Evolutionary conservation across 1,140 invertebrate genomes (phyloP).

Genomic region (Drosophila mayri): DNA sequence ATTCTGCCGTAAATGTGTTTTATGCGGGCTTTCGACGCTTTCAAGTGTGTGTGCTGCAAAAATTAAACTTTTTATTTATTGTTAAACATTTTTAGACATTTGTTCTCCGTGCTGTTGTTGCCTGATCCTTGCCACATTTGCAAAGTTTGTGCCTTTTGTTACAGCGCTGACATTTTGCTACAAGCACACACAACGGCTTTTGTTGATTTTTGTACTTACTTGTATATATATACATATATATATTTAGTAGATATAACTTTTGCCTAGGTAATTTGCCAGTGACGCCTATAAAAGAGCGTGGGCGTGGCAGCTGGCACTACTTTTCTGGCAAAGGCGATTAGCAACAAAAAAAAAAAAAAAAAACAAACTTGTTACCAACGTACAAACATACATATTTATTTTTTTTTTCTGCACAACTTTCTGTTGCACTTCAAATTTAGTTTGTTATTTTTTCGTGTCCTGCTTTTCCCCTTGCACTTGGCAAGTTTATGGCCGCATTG

Average conservation of each 20-base stretch:
- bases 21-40: conserved; percentile 4
- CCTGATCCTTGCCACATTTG: conserved; percentile 23
- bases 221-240: not conserved
- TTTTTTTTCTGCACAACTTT: conserved; percentile 40
- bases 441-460: conserved; percentile 30
- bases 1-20: not conserved
- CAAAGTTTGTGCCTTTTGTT: conserved; percentile 64
- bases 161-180: conserved; percentile 45
- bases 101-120: conserved; percentile 11
- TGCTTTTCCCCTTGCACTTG: conserved; percentile 57
- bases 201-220: conserved; percentile 51
- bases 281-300: conserved; percentile 32
- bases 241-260: conserved; percentile 48
- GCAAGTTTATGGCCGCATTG: conserved; percentile 56
- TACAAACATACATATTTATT: not conserved
- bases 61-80: conserved; percentile 45
- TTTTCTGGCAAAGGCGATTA: conserved; percentile 29
- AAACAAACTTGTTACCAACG: conserved; percentile 35
- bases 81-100: conserved; percentile 49
- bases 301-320: conserved; percentile 7
- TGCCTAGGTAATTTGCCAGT: conserved; percentile 65
- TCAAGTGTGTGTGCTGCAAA: conserved; percentile 19
- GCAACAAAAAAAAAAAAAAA: conserved; percentile 21
- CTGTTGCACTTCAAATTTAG: conserved; percentile 46
- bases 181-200: conserved; percentile 35